A percentile compares a stretch with the other conserved stretches of the same genome.
These are phyloP conservation scores for Drosophila littoralis DNA, from an alignment of 1,140 invertebrate species.

Conservation along the genomic window DNA sequence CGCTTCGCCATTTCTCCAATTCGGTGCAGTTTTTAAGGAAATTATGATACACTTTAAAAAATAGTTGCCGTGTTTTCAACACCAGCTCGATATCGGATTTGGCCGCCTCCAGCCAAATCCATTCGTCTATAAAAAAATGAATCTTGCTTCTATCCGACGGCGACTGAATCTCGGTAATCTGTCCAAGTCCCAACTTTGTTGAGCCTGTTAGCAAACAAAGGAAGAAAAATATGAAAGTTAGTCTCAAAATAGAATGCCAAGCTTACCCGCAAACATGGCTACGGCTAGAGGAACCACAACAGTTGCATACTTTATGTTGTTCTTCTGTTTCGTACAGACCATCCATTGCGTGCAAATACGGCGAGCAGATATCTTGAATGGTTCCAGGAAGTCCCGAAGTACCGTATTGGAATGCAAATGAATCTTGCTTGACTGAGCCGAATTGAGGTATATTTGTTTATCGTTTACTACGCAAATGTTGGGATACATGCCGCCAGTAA, in stretches of 20 bases:
- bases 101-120: conserved; percentile 91
- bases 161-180: conserved; percentile 22
- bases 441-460: conserved; percentile 45
- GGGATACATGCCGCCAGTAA: conserved; percentile 94
- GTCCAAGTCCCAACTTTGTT: conserved; percentile 20
- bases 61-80: conserved; percentile 90
- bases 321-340: conserved; percentile 93
- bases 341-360: conserved; percentile 92
- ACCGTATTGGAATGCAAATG: conserved; percentile 87
- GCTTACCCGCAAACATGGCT: conserved; percentile 87
- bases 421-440: conserved; percentile 38
- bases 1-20: conserved; percentile 42
- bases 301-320: conserved; percentile 90
- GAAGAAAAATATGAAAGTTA: not conserved
- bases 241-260: not conserved
- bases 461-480: conserved; percentile 89
- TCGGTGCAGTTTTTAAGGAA: conserved; percentile 56
- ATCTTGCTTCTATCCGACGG: conserved; percentile 14
- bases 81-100: conserved; percentile 88
- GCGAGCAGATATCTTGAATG: conserved; percentile 73
- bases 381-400: conserved; percentile 84
- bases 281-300: conserved; percentile 92
- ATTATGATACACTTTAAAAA: conserved; percentile 85
- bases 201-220: conserved; percentile 26
- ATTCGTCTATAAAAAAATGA: conserved; percentile 88